phyloP scores from a whole-genome alignment of 2,888 invertebrate genomes.

The Caenorhabditis sp. region DNA sequence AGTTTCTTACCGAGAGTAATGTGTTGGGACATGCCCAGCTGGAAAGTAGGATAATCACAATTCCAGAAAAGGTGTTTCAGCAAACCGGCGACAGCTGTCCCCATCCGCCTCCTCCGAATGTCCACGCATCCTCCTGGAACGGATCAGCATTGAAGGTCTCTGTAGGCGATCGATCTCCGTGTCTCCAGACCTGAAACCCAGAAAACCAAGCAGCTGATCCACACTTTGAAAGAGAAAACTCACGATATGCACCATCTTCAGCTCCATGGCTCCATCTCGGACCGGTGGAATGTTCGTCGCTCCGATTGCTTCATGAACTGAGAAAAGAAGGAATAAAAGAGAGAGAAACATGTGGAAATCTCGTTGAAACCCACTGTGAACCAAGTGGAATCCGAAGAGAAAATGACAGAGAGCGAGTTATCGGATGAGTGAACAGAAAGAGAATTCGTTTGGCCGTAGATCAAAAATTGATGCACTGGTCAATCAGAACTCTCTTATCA shows the following conservation, averaged over 20 bases:
- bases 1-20: slow-evolving; percentile 89
- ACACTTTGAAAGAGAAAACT: slow-evolving; percentile 21
- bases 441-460: slow-evolving; percentile 21
- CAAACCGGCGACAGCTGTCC: slow-evolving; percentile 69
- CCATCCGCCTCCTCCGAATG: slow-evolving; percentile 72
- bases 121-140: slow-evolving; percentile 69
- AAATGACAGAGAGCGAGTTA: background rate
- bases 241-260: slow-evolving; percentile 56
- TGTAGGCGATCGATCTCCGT: slow-evolving; percentile 76
- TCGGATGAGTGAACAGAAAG: slow-evolving; percentile 6
- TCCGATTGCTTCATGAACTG: background rate
- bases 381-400: background rate
- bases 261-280: slow-evolving; percentile 54
- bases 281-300: slow-evolving; percentile 28
- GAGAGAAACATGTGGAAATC: background rate
- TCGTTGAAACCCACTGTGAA: too few relatives aligned
- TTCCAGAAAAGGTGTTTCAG: too few relatives aligned
- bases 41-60: too few relatives aligned
- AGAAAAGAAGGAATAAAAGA: background rate
- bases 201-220: too few relatives aligned
- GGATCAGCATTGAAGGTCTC: slow-evolving; percentile 61
- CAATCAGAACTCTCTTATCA: slow-evolving; percentile 32
- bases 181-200: slow-evolving; percentile 71
- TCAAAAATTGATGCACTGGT: slow-evolving; percentile 23
- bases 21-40: slow-evolving; percentile 86